These are phyloP conservation scores for Brachyhypopomus occidentalis DNA, from an alignment of 2,113 vertebrate species.

Conservation along the genomic window DNA sequence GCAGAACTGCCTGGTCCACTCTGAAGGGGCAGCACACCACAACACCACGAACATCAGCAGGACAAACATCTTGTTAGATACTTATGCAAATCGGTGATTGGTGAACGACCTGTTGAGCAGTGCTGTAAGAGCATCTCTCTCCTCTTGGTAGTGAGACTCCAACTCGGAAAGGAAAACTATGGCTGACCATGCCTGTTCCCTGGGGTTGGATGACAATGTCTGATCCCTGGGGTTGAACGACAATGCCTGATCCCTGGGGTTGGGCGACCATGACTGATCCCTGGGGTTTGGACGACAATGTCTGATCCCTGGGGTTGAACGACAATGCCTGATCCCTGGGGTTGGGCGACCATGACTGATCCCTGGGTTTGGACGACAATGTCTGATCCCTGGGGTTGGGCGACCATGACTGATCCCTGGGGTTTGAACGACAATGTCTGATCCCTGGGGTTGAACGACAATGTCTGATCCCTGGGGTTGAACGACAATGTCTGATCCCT, in stretches of 20 bases:
- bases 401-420: no score
- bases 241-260: conserved; percentile 32
- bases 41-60: background rate
- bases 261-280: no score
- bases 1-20: conserved; percentile 52
- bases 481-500: conserved; percentile 32
- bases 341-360: no score
- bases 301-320: no score
- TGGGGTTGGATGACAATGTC: conserved; percentile 20
- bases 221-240: conserved; percentile 19
- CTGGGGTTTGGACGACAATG: no score
- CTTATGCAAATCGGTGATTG: background rate
- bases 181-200: conserved; percentile 64
- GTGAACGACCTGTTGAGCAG: conserved; percentile 64
- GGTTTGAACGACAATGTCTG: conserved; percentile 70
- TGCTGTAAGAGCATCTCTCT: conserved; percentile 59
- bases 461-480: conserved; percentile 28
- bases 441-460: conserved; percentile 13
- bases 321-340: no score
- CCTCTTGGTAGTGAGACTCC: conserved; percentile 58
- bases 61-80: background rate
- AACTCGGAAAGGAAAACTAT: conserved; percentile 64
- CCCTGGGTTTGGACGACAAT: no score
- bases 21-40: conserved; percentile 52
- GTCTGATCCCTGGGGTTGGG: no score